Evolutionary conservation across 2,113 vertebrate species (phyloP), one percentile per base, ranked within the genome.

Genomic region (Larimichthys polyactis): DNA sequence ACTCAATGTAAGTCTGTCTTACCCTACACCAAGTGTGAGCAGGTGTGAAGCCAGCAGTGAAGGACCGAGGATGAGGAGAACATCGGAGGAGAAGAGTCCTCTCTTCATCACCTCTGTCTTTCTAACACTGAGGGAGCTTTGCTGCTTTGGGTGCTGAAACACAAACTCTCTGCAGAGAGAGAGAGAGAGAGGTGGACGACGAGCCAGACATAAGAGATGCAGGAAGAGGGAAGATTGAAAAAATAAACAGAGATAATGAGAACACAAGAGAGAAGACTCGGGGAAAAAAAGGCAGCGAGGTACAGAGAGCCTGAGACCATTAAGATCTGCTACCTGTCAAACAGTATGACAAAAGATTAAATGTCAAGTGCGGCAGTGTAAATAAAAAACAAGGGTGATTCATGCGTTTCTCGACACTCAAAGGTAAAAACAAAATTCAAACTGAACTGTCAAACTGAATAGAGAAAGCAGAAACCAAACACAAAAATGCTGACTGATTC

Each of bases 51-150:
- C 92, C 88, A 94, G 77, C 79, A 94, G 87, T 2, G 93, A 92
- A 11, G 93, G 92, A 59, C 92, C 77, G 4, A 94, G 92, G 64
- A 94, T 79, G 85, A 92, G 92, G 81, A 92, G 90, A 6, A 92
- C 83, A 36, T 93, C 91, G 2, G 90, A 94, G 73, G 93, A 95
- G 82, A 95, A 95, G 86, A 95, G 76, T 15, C 94, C 87, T 60
- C 91, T 94, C 91, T 95, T 96, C 94, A 95, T 95, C 93, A 94
- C 92, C 71, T 94, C 91, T 8, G 88, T 92, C 94, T 95, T 96
- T 82, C 93, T 93, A 46, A 94, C 88, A 32, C 94, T 95, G 79
- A 95, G 91, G 57, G 93, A 93, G 24, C 89, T 36, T 29, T 82
- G 89, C 88, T 93, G 94, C 87, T 94, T 95, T 0, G 94, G 93